Conservation (phyloP, 2,797 vertebrate genomes). For the Channa striata region DNA sequence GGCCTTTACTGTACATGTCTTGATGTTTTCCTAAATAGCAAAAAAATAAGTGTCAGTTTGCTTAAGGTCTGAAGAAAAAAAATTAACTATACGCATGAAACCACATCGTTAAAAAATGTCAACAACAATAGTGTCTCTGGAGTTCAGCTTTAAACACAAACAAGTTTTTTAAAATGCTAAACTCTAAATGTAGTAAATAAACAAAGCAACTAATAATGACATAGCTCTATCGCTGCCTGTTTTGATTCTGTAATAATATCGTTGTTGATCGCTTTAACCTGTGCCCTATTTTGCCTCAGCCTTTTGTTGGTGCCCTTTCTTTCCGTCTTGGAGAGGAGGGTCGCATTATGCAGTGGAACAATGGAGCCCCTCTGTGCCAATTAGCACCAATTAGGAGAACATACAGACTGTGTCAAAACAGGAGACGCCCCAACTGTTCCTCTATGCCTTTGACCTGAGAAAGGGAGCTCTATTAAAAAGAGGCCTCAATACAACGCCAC, state of each 20-base stretch:
- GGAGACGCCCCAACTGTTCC: constrained; percentile 79
- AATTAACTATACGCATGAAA: too few species aligned
- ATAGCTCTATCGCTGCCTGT: constrained; percentile 30
- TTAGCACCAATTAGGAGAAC: constrained; percentile 86
- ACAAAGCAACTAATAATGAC: background rate
- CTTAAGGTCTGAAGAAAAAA: too few species aligned
- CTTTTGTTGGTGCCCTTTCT: constrained; percentile 77
- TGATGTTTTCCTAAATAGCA: constrained; percentile 91
- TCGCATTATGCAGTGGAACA: constrained; percentile 78
- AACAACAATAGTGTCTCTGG: background rate
- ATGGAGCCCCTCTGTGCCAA: constrained; percentile 84
- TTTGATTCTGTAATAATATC: constrained; percentile 72
- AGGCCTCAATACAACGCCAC: constrained; percentile 70
- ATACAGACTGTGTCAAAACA: constrained; percentile 83
- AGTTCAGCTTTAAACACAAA: background rate
- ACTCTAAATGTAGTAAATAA: constrained; percentile 22
- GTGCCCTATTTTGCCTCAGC: constrained; percentile 55
- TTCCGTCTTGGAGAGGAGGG: constrained; percentile 66
- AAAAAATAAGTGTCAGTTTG: constrained; percentile 37
- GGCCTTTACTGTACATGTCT: constrained; percentile 94
- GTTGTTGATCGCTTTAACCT: constrained; percentile 74
- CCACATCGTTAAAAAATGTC: too few species aligned
- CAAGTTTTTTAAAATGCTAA: constrained; percentile 2
- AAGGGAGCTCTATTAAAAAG: constrained; percentile 60
- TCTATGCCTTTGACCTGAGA: constrained; percentile 73